A percentile compares a stretch with the other conserved stretches of the same genome.
Conservation (phyloP, 2,888 invertebrate species). For the Thalpophila matura region DNA sequence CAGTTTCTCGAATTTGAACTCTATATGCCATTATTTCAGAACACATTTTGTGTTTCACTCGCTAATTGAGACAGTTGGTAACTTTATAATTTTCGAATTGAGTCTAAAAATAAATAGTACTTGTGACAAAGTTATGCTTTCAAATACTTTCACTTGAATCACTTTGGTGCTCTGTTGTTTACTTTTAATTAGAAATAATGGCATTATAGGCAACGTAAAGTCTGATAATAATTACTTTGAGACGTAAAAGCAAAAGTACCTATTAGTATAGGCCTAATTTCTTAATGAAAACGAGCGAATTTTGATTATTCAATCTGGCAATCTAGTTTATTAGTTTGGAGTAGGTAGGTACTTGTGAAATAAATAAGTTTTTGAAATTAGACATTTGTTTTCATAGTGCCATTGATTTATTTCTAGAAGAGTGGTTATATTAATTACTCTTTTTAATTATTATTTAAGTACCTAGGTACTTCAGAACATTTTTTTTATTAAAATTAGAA, state of each 20-base stretch:
- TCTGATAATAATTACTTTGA: conserved; percentile 14
- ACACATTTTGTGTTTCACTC: conserved; percentile 49
- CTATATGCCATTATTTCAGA: conserved; percentile 58
- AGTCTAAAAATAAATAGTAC: conserved; percentile 49
- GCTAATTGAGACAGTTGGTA: conserved; percentile 49
- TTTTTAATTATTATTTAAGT: background rate
- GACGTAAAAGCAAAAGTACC: background rate
- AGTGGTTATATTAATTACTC: background rate
- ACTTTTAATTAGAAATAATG: conserved; percentile 35
- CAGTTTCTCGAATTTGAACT: conserved; percentile 62
- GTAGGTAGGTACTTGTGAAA: background rate
- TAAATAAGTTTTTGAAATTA: background rate
- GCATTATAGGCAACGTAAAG: background rate
- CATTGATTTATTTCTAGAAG: background rate
- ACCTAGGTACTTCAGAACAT: too few species aligned
- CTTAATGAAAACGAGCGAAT: conserved; percentile 17
- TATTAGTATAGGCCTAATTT: background rate
- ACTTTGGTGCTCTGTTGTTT: conserved; percentile 21
- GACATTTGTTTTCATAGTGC: background rate
- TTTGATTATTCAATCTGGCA: background rate
- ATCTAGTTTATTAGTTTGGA: background rate
- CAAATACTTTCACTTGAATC: conserved; percentile 44
- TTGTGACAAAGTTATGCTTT: conserved; percentile 46
- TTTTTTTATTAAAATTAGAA: too few species aligned
- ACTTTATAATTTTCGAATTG: conserved; percentile 56